Base-by-base conservation (phyloP, 2,113 vertebrate genomes). In the Zapornia atra region DNA sequence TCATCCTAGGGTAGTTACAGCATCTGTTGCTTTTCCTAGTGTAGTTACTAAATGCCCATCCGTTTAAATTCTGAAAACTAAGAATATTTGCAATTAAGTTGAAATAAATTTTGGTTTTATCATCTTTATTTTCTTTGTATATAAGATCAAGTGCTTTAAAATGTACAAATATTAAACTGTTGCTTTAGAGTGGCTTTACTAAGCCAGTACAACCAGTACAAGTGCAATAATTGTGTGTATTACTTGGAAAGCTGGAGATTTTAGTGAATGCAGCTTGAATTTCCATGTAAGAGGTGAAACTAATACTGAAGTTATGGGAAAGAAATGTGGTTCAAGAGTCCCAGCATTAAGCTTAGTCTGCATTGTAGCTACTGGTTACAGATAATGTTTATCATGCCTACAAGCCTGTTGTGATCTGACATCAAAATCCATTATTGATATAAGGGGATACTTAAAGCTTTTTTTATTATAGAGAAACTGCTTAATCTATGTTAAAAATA, bases 201-300 rank as follows among this genome's bases (percentile, higher is more conserved):
- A 97, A 97, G 95, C 90, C 88, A 54, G 7, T 75, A 93, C 83
- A 93, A 96, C 95, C 96, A 96, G 96, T 97, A 96, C 77, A 97
- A 97, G 97, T 98, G 98, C 98, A 98, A 98, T 98, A 98, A 97
- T 72, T 95, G 96, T 7, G 3, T 95, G 92, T 97, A 96, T 97
- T 95, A 95, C 33, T 28, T 92, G 48, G 94, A 84, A 93, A 79
- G 95, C 82, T 97, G 90, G 95, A 87, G 91, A 70, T 73, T 70
- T 79, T 85, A 90, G 86, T 92, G 86, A 93, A 54, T 75, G 69
- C 53, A 92, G 82, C 88, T 95, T 94, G 72, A 86, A 68, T 61
- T 93, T 92, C 76, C 48, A 61, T 81, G 64, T 80, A 57, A 64
- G 79, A 92, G 26, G 38, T 82, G 48, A 84, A 96, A 65, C 59